Percentiles rank a stretch among this genome's conserved stretches.
These are phyloP conservation scores for Zonotrichia albicollis DNA, from an alignment of 2,797 vertebrate genomes.

Conservation along the genomic window DNA sequence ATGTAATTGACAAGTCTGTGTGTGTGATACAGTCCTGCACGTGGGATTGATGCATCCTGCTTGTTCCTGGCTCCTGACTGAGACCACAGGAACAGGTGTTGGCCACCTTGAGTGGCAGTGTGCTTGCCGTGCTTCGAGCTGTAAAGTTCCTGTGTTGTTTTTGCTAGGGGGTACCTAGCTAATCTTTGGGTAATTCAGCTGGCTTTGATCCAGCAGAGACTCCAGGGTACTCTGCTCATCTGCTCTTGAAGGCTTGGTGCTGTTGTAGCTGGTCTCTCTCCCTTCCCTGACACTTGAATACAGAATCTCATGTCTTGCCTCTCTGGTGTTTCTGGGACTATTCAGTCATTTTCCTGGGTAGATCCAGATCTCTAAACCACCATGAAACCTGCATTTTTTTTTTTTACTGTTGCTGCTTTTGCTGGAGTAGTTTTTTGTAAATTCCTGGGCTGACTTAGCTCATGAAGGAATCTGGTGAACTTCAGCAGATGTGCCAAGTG, in stretches of 20 bases:
- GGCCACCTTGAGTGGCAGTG: neutral
- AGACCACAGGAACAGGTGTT: neutral
- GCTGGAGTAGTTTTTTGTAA: neutral
- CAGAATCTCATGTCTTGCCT: neutral
- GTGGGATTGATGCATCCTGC: neutral
- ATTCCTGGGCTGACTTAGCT: neutral
- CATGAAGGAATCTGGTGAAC: neutral
- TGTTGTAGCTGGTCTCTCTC: neutral
- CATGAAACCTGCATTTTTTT: neutral
- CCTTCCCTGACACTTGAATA: neutral
- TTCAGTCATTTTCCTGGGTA: neutral
- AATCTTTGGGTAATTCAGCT: neutral
- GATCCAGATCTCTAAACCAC: neutral
- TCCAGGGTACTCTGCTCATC: neutral
- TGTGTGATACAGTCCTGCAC: neutral
- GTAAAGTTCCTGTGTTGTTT: neutral
- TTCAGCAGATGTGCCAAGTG: neutral
- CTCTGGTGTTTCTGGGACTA: neutral
- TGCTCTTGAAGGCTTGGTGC: neutral
- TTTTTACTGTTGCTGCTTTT: neutral
- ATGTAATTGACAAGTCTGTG: neutral
- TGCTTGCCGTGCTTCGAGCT: neutral
- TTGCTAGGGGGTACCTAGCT: neutral
- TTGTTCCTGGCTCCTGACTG: neutral
- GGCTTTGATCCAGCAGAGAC: neutral